Conservation (phyloP, 2,113 vertebrate genomes). For the Oophaga pumilio region DNA sequence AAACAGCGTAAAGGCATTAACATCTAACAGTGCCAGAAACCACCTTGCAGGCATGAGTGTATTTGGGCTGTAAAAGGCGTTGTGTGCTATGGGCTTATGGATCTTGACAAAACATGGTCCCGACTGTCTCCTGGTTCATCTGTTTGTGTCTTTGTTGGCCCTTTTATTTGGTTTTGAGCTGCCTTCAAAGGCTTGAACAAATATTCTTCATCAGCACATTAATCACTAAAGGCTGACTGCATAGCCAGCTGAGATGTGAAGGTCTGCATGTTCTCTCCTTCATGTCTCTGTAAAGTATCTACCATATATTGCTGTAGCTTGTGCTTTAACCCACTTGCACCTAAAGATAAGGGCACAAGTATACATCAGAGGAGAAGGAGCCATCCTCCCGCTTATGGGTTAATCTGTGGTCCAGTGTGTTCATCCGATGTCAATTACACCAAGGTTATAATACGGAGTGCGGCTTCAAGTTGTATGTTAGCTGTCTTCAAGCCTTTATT, state of each 20-base stretch:
- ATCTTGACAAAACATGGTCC: slow-evolving; percentile 30
- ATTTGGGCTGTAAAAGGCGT: not conserved
- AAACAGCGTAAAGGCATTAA: slow-evolving; percentile 24
- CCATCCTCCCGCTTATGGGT: not conserved
- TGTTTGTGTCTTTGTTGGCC: slow-evolving; percentile 36
- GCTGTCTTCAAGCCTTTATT: slow-evolving; percentile 27
- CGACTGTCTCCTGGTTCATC: slow-evolving; percentile 11
- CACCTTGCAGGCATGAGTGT: not conserved
- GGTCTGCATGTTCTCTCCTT: slow-evolving; percentile 46
- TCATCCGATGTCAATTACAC: not conserved
- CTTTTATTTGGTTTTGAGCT: slow-evolving; percentile 51
- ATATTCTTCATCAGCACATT: slow-evolving; percentile 41
- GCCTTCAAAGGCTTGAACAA: slow-evolving; percentile 53
- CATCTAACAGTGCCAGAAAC: not conserved
- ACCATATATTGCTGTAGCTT: not conserved
- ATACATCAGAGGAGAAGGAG: not conserved
- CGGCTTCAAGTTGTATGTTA: not conserved
- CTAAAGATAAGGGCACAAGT: not conserved
- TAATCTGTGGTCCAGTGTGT: not conserved
- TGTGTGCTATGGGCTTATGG: slow-evolving; percentile 10
- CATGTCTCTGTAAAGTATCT: slow-evolving; percentile 10
- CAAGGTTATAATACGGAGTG: not conserved
- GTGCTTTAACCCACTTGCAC: slow-evolving; percentile 2
- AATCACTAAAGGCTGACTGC: slow-evolving; percentile 44
- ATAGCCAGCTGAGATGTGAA: slow-evolving; percentile 45